A percentile compares a stretch with the other conserved stretches of the same genome.
Conservation (phyloP, 1,140 invertebrate species). For the Nebria ingens region DNA sequence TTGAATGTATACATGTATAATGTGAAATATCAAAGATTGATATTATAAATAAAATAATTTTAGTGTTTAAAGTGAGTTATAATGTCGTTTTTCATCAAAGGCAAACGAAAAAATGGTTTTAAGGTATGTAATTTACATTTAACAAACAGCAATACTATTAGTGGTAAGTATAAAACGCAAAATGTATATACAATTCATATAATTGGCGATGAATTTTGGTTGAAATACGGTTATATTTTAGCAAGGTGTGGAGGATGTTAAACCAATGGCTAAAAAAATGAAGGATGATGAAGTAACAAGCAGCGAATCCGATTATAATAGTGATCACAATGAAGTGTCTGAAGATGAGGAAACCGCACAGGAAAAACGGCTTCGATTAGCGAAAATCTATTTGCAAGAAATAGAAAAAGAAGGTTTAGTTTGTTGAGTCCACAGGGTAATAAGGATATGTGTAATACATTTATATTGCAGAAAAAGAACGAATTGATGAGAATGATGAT, state of each 20-base stretch:
- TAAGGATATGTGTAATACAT: slow-evolving; percentile 12
- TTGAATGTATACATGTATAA: too few relatives aligned
- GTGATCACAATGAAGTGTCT: slow-evolving; percentile 44
- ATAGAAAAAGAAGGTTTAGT: slow-evolving; percentile 67
- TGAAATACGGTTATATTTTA: too few relatives aligned
- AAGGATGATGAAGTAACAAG: slow-evolving; percentile 34
- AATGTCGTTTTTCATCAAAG: slow-evolving; percentile 51
- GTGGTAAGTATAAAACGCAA: slow-evolving; percentile 32
- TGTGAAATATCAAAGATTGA: too few relatives aligned
- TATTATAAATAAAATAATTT: not conserved
- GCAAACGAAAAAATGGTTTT: slow-evolving; percentile 40
- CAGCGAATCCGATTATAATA: slow-evolving; percentile 34
- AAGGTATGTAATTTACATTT: slow-evolving; percentile 33
- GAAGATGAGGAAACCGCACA: slow-evolving; percentile 75
- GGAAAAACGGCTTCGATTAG: slow-evolving; percentile 77
- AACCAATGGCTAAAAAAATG: slow-evolving; percentile 22
- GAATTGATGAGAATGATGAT: slow-evolving; percentile 46
- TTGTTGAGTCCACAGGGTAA: too few relatives aligned
- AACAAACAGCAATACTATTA: slow-evolving; percentile 31
- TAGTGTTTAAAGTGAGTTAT: not conserved
- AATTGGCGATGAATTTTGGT: too few relatives aligned
- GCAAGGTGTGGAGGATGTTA: slow-evolving; percentile 22
- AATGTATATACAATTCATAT: too few relatives aligned
- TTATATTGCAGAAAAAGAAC: slow-evolving; percentile 16
- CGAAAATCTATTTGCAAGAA: slow-evolving; percentile 80